Base-by-base conservation (phyloP, 2,888 invertebrate genomes). In the Phrixothrix hirtus region DNA sequence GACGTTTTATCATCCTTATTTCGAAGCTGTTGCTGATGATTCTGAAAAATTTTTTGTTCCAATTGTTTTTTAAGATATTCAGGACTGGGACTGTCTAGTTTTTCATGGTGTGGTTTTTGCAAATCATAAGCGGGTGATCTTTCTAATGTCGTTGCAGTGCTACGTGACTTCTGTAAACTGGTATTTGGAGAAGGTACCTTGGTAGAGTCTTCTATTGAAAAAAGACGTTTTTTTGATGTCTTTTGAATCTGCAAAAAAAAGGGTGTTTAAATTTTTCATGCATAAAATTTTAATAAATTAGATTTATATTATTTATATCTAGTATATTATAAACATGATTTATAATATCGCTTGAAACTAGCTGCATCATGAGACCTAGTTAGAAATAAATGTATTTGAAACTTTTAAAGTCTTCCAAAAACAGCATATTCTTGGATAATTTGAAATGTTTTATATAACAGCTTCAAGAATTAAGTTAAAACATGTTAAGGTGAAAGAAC, bases 171-270 rank as follows among this genome's bases (percentile, higher is more conserved):
- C 50, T 73, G 73, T 6, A 73, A 55, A 43, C 77, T 77, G 2
- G 79, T 77, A 41, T 77, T 74, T 51, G 76, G 78, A 1, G 78
- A 77, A n/a, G 32, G 72, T 70, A 1, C 72, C n/a, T n/a, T 58
- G 1, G 77, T 73, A 7, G 66, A 65, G 13, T 74, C 75, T 14
- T 78, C 77, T 2, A 72, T 69, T 13, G 73, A 73, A 59, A 78
- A 78, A 1, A 78, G 67, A 35, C 67, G 65, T 48, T 71, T 72
- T 51, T 70, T 72, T 3, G 63, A 59, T 4, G 67, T 62, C 63
- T 69, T 74, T 32, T 67, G 70, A 44, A 69, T 65, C 74, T 74
- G 56, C 6, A 68, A 66, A 13, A 25, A n/a, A n/a, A n/a, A n/a
- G n/a, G n/a, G n/a, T n/a, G n/a, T n/a, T n/a, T n/a, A n/a, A n/a